Base-by-base conservation (phyloP, 2,113 vertebrate genomes). In the Muntiacus reevesi region DNA sequence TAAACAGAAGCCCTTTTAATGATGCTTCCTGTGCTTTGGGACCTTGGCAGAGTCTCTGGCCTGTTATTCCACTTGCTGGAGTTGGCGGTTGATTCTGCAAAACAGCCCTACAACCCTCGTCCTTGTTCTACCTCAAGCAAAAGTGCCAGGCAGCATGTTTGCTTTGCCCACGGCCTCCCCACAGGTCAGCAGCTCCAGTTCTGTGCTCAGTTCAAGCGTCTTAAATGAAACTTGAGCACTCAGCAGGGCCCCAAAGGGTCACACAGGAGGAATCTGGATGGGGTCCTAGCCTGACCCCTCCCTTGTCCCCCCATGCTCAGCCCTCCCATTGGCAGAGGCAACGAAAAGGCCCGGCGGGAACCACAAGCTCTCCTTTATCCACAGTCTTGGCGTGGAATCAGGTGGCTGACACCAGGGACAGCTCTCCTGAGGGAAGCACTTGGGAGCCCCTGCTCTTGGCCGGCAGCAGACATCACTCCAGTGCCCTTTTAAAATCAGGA, bases 111-210 rank as follows among this genome's bases (percentile, higher is more conserved):
- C 90, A 97, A 79, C 97, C 83, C 97, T 87, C 3, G 1, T 87
- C 57, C 90, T 95, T 97, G 97, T 92, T 33, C 55, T 96, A 47
- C 1, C 13, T 64, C 50, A 15, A 84, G 94, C 89, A 81, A 82
- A 0, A 3, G 82, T 97, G 94, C 97, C 98, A 98, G 93, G 43
- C 60, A 59, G 97, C 59, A 82, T 87, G 88, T 89, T 98, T 97
- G 94, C 92, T 95, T 97, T 98, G 98, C 92, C 93, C 92, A n/a
- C 21, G 45, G 96, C 95, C 96, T 98, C 89, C 97, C 43, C 0
- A 33, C 19, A 28, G 90, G 59, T 87, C 17, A 67, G 82, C 85
- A 89, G 91, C 30, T 10, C 94, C 90, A 89, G 87, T 89, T 97
- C 60, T 96, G 93, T 50, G 67, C 95, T 97, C 82, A 6, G 19